Conservation (phyloP, 2,797 vertebrate genomes). For the Leptoclinus maculatus region DNA sequence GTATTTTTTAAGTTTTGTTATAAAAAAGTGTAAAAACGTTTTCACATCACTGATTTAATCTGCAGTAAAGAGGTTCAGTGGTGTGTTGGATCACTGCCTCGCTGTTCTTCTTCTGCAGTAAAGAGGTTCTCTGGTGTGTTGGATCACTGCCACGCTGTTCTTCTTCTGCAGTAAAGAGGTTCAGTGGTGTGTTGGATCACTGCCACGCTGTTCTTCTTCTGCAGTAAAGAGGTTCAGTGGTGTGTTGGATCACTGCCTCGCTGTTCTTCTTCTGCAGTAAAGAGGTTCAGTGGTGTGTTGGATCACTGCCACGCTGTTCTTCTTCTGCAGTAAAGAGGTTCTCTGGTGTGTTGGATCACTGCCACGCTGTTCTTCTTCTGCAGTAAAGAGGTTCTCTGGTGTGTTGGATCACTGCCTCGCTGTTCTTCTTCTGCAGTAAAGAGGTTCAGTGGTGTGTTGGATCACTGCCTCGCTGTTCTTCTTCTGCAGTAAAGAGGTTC, state of each 20-base stretch:
- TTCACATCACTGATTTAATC: conserved; percentile 23
- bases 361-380: conserved; percentile 60
- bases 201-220: conserved; percentile 62
- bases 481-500: background rate
- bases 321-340: conserved; percentile 2
- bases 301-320: conserved; percentile 68
- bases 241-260: conserved; percentile 64
- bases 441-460: background rate
- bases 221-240: background rate
- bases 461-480: conserved; percentile 68
- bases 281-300: background rate
- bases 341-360: conserved; percentile 38
- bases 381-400: background rate
- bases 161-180: conserved; percentile 4
- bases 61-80: background rate
- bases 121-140: background rate
- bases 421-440: conserved; percentile 27
- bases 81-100: conserved; percentile 62
- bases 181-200: conserved; percentile 33
- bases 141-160: conserved; percentile 68
- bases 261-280: conserved; percentile 32
- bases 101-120: conserved; percentile 54
- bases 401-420: conserved; percentile 65
- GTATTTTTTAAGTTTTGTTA: background rate
- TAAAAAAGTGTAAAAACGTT: background rate